Percentiles rank a stretch among this genome's conserved stretches.
Evolutionary conservation across 2,888 invertebrate genomes (phyloP).

Genomic region (Apamea anceps): DNA sequence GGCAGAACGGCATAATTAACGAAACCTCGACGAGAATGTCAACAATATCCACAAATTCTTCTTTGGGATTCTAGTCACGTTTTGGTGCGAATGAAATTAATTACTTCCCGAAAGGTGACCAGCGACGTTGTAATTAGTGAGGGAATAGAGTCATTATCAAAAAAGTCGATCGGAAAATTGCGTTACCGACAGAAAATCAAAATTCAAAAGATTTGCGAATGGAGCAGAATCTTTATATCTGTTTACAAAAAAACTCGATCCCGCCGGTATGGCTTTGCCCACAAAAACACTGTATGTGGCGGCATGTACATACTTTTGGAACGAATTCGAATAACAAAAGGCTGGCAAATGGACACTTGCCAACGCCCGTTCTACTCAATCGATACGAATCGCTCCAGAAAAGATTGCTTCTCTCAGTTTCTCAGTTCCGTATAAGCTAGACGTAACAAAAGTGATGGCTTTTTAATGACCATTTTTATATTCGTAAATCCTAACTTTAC

Average conservation of each 20-base stretch:
- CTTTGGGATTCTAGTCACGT: constrained; percentile 64
- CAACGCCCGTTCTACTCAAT: constrained; percentile 74
- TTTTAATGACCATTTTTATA: constrained; percentile 67
- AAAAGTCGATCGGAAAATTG: constrained; percentile 45
- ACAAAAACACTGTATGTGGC: constrained; percentile 63
- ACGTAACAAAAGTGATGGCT: constrained; percentile 63
- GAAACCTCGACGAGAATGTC: constrained; percentile 60
- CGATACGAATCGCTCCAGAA: constrained; percentile 75
- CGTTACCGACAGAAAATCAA: constrained; percentile 13
- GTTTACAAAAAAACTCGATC: constrained; percentile 57
- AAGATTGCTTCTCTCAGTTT: constrained; percentile 70
- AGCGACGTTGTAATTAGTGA: constrained; percentile 60
- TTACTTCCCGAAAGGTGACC: constrained; percentile 61
- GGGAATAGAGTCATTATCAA: constrained; percentile 44
- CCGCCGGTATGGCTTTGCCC: constrained; percentile 41
- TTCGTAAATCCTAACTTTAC: constrained; percentile 48
- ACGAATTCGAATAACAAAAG: constrained; percentile 79
- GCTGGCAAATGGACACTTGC: constrained; percentile 79
- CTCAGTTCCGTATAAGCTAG: constrained; percentile 62
- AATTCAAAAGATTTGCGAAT: constrained; percentile 34
- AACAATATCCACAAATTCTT: constrained; percentile 63
- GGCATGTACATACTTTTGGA: constrained; percentile 69
- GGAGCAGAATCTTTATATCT: constrained; percentile 48
- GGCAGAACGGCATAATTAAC: constrained; percentile 58
- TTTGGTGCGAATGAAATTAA: constrained; percentile 66